Evolutionary conservation across 2,888 invertebrate genomes (phyloP).

Genomic region (Tanytarsus gracilentus): DNA sequence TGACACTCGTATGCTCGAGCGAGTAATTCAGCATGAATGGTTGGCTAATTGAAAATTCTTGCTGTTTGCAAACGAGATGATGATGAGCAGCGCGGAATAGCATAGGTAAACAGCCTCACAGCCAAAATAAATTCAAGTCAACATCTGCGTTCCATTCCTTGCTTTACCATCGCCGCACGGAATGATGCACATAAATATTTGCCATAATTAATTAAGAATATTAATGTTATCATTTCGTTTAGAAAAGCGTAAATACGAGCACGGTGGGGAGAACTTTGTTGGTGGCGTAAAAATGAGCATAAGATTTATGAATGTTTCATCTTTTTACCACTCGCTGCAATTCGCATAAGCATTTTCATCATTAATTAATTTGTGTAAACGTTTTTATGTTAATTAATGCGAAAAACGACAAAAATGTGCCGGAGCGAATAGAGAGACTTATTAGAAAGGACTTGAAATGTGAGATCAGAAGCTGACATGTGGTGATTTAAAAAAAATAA

Average conservation of each 20-base stretch:
- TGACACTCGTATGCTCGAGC: too few relatives aligned
- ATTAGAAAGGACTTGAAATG: too few relatives aligned
- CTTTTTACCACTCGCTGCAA: neutral
- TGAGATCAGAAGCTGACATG: too few relatives aligned
- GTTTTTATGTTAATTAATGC: conserved; percentile 18
- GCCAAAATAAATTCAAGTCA: too few relatives aligned
- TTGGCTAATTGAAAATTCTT: too few relatives aligned
- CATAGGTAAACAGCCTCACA: too few relatives aligned
- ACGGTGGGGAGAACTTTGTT: conserved; percentile 6
- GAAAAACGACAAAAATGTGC: neutral
- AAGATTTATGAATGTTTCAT: conserved; percentile 16
- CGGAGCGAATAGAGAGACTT: neutral
- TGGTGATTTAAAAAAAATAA: too few relatives aligned
- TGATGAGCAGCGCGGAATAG: too few relatives aligned
- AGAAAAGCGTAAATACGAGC: conserved; percentile 4
- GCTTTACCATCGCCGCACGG: neutral
- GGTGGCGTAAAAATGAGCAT: conserved; percentile 13
- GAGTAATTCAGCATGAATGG: too few relatives aligned
- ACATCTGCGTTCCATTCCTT: neutral
- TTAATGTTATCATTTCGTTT: conserved; percentile 2
- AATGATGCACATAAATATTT: neutral
- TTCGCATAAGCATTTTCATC: conserved; percentile 17
- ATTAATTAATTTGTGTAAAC: conserved; percentile 20
- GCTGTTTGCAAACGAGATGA: too few relatives aligned
- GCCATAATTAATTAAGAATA: conserved; percentile 18